Evolutionary conservation across 2,888 invertebrate species (phyloP).

Genomic region (Esperia sulphurella): DNA sequence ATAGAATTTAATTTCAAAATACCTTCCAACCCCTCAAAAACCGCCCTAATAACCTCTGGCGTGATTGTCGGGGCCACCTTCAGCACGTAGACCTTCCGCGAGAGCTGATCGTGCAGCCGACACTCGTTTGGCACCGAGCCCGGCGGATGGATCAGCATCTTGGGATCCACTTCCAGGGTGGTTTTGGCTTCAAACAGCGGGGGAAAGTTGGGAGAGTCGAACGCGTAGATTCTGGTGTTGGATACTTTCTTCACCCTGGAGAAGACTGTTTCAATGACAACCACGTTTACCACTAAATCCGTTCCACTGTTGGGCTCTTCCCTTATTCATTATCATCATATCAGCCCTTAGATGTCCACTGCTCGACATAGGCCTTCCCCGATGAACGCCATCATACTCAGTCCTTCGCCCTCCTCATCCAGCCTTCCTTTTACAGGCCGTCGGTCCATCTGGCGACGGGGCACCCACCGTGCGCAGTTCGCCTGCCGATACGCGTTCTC

Average conservation of each 20-base stretch:
- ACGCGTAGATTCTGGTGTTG: constrained; percentile 88
- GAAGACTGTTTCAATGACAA: background rate
- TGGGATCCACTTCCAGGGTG: constrained; percentile 86
- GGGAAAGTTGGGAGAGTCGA: constrained; percentile 91
- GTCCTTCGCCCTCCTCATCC: too few species aligned
- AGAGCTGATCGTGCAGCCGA: constrained; percentile 84
- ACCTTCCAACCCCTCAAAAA: constrained; percentile 85
- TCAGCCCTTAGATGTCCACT: too few species aligned
- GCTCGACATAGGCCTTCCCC: too few species aligned
- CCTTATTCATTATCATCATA: too few species aligned
- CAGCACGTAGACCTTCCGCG: constrained; percentile 90
- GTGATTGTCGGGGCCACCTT: constrained; percentile 96
- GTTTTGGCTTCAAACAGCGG: constrained; percentile 83
- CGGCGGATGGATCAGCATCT: constrained; percentile 59
- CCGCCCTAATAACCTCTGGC: constrained; percentile 84
- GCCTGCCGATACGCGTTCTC: too few species aligned
- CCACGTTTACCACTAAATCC: too few species aligned
- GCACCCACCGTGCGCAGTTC: too few species aligned
- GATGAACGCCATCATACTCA: too few species aligned
- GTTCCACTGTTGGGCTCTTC: too few species aligned
- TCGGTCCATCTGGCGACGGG: too few species aligned
- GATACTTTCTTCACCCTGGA: constrained; percentile 88
- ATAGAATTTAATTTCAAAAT: too few species aligned
- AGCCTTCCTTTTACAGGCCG: too few species aligned
- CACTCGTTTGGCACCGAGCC: constrained; percentile 79